Percentiles rank a stretch among this genome's conserved stretches.
phyloP scores from a whole-genome alignment of 2,113 vertebrate genomes.

The Microcebus murinus region DNA sequence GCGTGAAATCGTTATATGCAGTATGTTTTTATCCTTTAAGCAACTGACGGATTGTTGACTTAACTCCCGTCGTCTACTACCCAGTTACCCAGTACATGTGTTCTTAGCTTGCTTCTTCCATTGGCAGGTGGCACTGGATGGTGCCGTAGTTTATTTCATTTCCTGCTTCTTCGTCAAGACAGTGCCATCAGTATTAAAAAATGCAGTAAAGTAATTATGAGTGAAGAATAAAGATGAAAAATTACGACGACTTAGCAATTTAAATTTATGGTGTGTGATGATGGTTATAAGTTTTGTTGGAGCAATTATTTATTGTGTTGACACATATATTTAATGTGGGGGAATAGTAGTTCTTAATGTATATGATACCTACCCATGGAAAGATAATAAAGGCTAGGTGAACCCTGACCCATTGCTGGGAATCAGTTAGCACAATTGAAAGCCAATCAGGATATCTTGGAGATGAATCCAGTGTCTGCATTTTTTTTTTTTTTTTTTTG shows the following conservation, averaged over 20 bases:
- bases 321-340: background rate
- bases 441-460: background rate
- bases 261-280: conserved; percentile 38
- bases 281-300: conserved; percentile 38
- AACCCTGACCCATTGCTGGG: background rate
- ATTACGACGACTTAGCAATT: conserved; percentile 2
- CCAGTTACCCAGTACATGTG: background rate
- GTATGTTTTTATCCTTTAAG: background rate
- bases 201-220: conserved; percentile 51
- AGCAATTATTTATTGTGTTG: conserved; percentile 46
- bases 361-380: background rate
- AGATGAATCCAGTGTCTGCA: background rate
- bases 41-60: background rate
- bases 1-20: background rate
- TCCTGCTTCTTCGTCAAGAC: conserved; percentile 1
- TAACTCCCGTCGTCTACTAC: background rate
- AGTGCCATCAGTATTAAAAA: conserved; percentile 31
- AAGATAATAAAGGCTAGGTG: background rate
- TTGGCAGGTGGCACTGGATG: background rate
- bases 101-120: background rate
- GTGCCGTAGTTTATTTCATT: background rate
- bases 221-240: conserved; percentile 52
- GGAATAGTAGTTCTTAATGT: background rate
- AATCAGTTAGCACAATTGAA: background rate
- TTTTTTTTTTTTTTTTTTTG: conserved; percentile 4